Percentiles rank a stretch among this genome's conserved stretches.
Conservation (phyloP, 2,113 vertebrate species). For the Ivindomyrus marchei region DNA sequence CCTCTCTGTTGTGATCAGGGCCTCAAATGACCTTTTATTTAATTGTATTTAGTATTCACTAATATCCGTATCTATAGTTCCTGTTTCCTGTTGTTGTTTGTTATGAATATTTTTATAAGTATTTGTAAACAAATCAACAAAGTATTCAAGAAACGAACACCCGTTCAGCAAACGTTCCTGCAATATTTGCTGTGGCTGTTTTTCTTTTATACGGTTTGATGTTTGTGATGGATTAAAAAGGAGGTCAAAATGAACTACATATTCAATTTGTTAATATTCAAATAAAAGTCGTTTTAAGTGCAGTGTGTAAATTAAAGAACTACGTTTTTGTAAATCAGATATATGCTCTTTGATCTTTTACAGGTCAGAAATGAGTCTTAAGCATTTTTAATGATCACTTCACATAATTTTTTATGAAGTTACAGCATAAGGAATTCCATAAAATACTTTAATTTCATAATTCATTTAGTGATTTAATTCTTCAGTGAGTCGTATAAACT, state of each 20-base stretch:
- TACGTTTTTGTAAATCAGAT: conserved; percentile 2
- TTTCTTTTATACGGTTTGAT: conserved; percentile 13
- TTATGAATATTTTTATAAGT: conserved; percentile 25
- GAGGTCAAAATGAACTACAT: conserved; percentile 10
- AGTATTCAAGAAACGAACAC: conserved; percentile 7
- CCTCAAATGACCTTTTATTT: background rate
- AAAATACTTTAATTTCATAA: background rate
- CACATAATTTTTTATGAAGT: background rate
- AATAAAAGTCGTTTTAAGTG: conserved; percentile 12
- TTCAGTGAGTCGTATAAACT: background rate
- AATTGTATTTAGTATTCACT: conserved; percentile 18
- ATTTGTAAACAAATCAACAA: conserved; percentile 18
- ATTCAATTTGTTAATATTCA: conserved; percentile 9
- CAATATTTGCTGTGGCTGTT: conserved; percentile 15
- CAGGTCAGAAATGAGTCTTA: background rate
- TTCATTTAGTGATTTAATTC: background rate
- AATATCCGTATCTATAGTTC: conserved; percentile 19
- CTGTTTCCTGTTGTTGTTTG: conserved; percentile 24
- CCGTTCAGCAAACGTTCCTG: conserved; percentile 9
- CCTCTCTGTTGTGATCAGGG: conserved; percentile 8
- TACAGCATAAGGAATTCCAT: background rate
- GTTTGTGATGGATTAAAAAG: conserved; percentile 12
- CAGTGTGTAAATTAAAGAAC: conserved; percentile 11
- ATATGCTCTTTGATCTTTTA: background rate
- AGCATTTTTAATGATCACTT: background rate